Evolutionary conservation across 2,888 invertebrate species (phyloP), one percentile per base, ranked within the genome.

Genomic region (Carpatolechia fugitivella): DNA sequence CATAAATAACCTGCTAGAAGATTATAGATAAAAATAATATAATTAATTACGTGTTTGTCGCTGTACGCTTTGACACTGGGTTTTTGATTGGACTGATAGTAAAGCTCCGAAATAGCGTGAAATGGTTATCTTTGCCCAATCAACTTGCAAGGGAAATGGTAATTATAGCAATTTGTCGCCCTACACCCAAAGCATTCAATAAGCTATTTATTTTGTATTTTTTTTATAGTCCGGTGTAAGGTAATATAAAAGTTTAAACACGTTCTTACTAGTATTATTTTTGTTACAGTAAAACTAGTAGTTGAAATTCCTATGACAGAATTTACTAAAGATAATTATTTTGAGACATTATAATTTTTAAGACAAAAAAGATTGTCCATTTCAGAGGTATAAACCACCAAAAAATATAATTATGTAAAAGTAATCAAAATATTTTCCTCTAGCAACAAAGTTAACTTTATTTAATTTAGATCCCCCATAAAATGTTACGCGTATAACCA

Each of bases 161-260:
- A 82, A 84, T 85, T 83, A 84, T 63, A 69, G 75, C 82, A 80
- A 85, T 84, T 84, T 82, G 80, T 79, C 76, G 69, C 72, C 71
- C 70, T 44, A 11, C 8, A 18, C 13, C n/a, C n/a, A n/a, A 7
- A 2, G 3, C 24, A 8, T 11, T 3, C 13, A 40, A 10, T 33
- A 10, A 6, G 8, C 8, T 33, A 2, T 11, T n/a, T 33, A 11
- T 11, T 33, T n/a, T n/a, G n/a, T 14, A 16, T 38, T 14, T 4
- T 38, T 38, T 44, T 44, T 24, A 44, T 44, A 2, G n/a, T 11
- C 18, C n/a, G 6, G 3, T 10, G 3, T 44, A 44, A n/a, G 20
- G 2, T 35, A n/a, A 44, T 24, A 1, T n/a, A n/a, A n/a, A n/a
- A n/a, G n/a, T n/a, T n/a, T n/a, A n/a, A n/a, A n/a, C n/a, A n/a